Base-by-base conservation (phyloP, 2,797 vertebrate genomes). In the Rousettus madagascariensis region DNA sequence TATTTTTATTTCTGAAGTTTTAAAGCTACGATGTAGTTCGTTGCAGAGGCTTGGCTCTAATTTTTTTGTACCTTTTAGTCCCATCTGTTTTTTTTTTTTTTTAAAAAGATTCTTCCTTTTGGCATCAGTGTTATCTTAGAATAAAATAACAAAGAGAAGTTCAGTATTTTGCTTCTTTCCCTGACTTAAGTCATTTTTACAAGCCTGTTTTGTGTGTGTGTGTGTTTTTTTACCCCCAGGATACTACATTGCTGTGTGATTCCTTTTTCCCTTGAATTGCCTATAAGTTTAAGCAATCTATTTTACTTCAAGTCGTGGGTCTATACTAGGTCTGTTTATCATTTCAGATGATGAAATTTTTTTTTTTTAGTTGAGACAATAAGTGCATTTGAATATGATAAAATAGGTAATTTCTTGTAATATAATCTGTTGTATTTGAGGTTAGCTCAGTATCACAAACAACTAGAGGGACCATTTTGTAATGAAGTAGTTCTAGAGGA, bases 401-500 rank as follows among this genome's bases (percentile, higher is more conserved):
- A 94, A 97, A 78, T 91, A 78, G 86, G 72, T 77, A 95, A 91
- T 96, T 75, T 86, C 24, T 66, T 83, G 59, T 84, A 95, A 92
- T 94, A 43, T 57, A 53, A 41, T 71, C 85, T 88, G 36, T 97
- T 98, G 75, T 96, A 80, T 91, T 57, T 90, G 74, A 95, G 90
- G 65, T 95, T 94, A 78, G 72, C 26, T 91, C 16, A 33, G 26
- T 75, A 79, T 92, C 88, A 83, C 89, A 80, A 43, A 84, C 49
- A 77, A 61, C 49, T 30, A 11, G 59, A 53, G 24, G 46, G 33
- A 26, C 53, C 33, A 20, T 92, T 92, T 84, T 91, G 43, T 82
- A 59, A 66, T 77, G 26, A 46, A 33, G 9, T 85, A 87, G 91
- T 96, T 97, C 96, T 96, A 97, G 96, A 98, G 89, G 93, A 96